phyloP scores from a whole-genome alignment of 2,113 vertebrate species.

The Chaetura pelagica region DNA sequence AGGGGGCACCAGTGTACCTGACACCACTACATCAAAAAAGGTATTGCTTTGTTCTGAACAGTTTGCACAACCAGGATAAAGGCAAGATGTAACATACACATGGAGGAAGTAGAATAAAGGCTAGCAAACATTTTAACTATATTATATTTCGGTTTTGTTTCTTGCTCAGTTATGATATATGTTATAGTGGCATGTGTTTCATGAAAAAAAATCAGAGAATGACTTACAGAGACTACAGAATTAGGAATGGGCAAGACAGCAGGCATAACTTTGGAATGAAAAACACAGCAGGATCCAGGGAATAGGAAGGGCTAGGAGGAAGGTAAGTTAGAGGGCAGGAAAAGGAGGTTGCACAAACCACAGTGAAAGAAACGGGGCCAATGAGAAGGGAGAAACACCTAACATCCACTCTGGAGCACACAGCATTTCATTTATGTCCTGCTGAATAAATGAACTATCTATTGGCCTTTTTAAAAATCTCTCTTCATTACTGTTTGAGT shows the following conservation, averaged over 20 bases:
- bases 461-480: background rate
- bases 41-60: background rate
- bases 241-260: background rate
- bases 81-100: background rate
- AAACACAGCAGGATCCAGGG: background rate
- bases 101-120: background rate
- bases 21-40: background rate
- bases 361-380: background rate
- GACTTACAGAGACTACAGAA: background rate
- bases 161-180: background rate
- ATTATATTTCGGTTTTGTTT: background rate
- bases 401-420: background rate
- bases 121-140: background rate
- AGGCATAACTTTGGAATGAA: background rate
- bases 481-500: background rate
- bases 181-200: background rate
- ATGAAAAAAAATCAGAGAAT: background rate
- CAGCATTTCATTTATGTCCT: background rate
- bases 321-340: background rate
- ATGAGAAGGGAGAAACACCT: background rate
- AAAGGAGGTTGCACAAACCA: background rate
- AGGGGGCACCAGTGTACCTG: background rate
- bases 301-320: background rate
- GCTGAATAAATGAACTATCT: background rate
- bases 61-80: background rate